Conservation (phyloP, 2,113 vertebrate species). For the Theristicus caerulescens region DNA sequence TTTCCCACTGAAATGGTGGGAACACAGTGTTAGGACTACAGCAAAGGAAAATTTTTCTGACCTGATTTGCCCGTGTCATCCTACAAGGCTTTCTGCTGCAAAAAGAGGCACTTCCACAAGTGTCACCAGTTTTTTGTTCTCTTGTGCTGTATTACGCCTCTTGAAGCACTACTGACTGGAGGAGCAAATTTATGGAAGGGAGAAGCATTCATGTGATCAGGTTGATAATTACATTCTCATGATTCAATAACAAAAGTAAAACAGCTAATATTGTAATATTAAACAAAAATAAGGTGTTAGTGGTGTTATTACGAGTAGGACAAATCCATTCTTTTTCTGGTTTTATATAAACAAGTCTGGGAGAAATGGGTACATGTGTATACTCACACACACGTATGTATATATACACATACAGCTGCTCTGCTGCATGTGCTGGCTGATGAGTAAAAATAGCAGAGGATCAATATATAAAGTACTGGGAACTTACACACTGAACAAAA, state of each 20-base stretch:
- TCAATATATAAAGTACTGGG: background rate
- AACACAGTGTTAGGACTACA: background rate
- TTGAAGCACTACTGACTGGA: background rate
- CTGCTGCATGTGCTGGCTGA: background rate
- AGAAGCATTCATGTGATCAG: background rate
- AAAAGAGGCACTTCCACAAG: background rate
- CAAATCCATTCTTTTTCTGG: background rate
- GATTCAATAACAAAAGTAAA: background rate
- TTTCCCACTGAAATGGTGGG: background rate
- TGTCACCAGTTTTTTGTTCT: background rate
- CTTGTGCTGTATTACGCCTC: background rate
- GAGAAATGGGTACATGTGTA: accelerated
- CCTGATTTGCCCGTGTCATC: background rate
- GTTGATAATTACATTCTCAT: background rate
- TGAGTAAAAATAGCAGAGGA: background rate
- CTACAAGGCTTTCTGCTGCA: background rate
- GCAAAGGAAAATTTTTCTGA: background rate
- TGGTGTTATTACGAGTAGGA: background rate
- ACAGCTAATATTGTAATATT: background rate
- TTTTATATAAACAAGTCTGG: background rate
- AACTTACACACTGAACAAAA: background rate
- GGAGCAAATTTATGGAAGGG: background rate
- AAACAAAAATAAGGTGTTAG: background rate
- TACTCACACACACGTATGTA: no score
- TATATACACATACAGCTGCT: background rate